Evolutionary conservation across 2,797 vertebrate species (phyloP), one percentile per base, ranked within the genome.

Genomic region (Lepilemur septentrionalis): DNA sequence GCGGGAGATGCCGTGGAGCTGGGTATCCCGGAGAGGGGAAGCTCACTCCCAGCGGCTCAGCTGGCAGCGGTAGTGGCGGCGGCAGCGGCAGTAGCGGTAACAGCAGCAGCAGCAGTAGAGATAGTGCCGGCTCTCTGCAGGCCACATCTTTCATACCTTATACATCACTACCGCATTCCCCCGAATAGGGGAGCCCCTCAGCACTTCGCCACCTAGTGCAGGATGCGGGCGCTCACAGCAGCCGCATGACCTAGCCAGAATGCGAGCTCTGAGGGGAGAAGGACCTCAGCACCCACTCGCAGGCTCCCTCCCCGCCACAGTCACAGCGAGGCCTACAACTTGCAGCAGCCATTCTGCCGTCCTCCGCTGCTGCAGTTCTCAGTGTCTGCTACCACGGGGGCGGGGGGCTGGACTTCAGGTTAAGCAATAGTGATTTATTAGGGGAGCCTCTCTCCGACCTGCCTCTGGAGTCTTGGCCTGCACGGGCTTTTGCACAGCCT

Each of bases 91-190:
- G 70, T 35, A 18, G 35, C 25, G n/a, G 93, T 76, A 25, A 72
- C 82, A 22, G 89, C 95, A 81, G 97, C 96, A 96, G 97, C 91
- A 97, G 98, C 97, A 52, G 94, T 91, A 92, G 94, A 97, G 98
- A 98, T 89, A 96, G 96, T 98, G 95, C 98, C 80, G 94, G 96
- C 97, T 93, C 98, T 98, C 98, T 93, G 98, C 98, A 98, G 98
- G 98, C 98, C 99, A 98, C 98, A 98, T 98, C 98, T 97, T 98
- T 98, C 98, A 98, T 97, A 98, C 98, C 97, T 97, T 98, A 97
- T 97, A 98, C 98, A 98, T 98, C 97, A 98, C 98, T 99, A 99
- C 99, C 99, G 99, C 99, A 99, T 98, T 99, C 98, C 98, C 98
- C 98, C 99, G 99, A 99, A 98, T 99, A 99, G 99, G 98, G 98